Conservation (phyloP, 2,113 vertebrate genomes). For the Alouatta palliata region DNA sequence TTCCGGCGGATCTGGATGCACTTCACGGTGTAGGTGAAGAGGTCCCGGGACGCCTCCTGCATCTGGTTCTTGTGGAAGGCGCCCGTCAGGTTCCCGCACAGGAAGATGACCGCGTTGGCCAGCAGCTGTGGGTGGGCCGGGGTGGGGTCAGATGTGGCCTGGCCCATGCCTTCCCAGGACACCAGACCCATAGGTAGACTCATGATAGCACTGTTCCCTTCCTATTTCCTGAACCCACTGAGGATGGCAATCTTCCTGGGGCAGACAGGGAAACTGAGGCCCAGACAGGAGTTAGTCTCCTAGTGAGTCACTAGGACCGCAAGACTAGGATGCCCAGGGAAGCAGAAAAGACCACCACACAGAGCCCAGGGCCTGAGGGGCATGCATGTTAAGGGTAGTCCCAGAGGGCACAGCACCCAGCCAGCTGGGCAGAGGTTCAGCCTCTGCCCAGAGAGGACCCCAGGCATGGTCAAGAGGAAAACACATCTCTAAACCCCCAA, state of each 20-base stretch:
- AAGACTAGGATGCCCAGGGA: background rate
- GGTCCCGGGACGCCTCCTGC: constrained; percentile 93
- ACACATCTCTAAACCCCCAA: too few relatives aligned
- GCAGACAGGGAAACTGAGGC: background rate
- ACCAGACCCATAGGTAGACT: background rate
- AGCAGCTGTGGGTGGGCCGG: constrained; percentile 84
- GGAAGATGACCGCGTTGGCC: constrained; percentile 91
- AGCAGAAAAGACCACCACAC: background rate
- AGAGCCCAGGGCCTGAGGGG: background rate
- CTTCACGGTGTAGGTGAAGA: constrained; percentile 93
- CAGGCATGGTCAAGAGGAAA: background rate
- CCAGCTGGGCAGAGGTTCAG: background rate
- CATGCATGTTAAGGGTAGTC: background rate
- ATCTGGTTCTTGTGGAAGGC: constrained; percentile 96
- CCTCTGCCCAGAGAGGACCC: background rate
- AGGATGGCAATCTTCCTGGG: too few relatives aligned
- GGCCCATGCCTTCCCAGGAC: background rate
- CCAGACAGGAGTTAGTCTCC: background rate
- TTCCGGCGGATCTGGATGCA: constrained; percentile 95
- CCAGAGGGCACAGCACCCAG: rapidly evolving
- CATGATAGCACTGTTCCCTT: background rate
- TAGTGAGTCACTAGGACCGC: background rate
- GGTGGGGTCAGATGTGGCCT: background rate
- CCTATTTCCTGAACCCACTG: background rate
- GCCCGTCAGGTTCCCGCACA: constrained; percentile 93